phyloP scores from a whole-genome alignment of 2,888 invertebrate genomes.

The Gastrophysa polygoni region DNA sequence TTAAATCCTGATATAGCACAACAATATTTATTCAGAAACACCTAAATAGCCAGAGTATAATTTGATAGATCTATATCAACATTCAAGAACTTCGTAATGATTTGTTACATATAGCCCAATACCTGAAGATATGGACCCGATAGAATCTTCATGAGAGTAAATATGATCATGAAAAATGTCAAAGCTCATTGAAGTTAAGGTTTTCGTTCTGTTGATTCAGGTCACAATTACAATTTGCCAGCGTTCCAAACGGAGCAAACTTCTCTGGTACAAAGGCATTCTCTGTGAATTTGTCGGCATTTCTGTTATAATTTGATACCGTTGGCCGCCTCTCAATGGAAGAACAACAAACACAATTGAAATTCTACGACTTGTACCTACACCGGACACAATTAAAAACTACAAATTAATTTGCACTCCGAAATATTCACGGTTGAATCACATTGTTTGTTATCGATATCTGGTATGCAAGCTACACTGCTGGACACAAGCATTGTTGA shows the following conservation, averaged over 20 bases:
- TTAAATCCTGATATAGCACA: too few relatives aligned
- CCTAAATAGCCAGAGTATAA: too few relatives aligned
- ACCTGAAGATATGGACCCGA: too few relatives aligned
- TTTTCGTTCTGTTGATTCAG: background rate
- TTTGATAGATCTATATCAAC: too few relatives aligned
- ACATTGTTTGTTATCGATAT: constrained; percentile 15
- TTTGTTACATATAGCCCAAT: too few relatives aligned
- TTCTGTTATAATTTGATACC: constrained; percentile 45
- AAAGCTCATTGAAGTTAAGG: too few relatives aligned
- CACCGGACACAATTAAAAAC: constrained; percentile 43
- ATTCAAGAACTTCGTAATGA: too few relatives aligned
- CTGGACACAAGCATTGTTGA: background rate
- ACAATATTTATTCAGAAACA: too few relatives aligned
- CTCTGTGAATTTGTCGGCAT: constrained; percentile 28
- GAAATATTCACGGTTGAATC: constrained; percentile 22
- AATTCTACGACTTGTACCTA: constrained; percentile 43
- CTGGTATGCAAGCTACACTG: background rate
- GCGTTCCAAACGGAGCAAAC: background rate
- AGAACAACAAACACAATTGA: constrained; percentile 41
- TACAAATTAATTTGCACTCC: constrained; percentile 41
- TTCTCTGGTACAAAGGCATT: constrained; percentile 33
- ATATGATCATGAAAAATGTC: too few relatives aligned
- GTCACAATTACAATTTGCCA: background rate
- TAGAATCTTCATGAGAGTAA: too few relatives aligned
- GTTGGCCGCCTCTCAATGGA: constrained; percentile 47